Evolutionary conservation across 2,113 vertebrate genomes (phyloP), one percentile per base, ranked within the genome.

Genomic region (Salvelinus alpinus): DNA sequence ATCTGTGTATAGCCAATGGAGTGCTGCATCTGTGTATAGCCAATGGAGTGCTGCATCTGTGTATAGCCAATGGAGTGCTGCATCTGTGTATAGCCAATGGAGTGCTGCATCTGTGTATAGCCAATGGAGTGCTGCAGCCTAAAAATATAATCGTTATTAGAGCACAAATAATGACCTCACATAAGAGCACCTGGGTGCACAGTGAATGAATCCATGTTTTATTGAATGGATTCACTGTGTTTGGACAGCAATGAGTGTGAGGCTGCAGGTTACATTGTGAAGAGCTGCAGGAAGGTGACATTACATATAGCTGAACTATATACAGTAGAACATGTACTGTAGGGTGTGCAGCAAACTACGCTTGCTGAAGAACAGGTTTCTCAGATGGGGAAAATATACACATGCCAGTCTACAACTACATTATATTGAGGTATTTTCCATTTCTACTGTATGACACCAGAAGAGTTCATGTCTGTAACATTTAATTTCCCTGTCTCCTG

Each of bases 391-490:
- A 38, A 18, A 20, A 68, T 68, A 25, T 9, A 75, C 13, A 12
- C 65, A 38, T 11, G 3, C 11, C 27, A 22, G 59, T 8, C n/a
- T 62, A 7, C 14, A 16, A 6, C 6, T 62, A n/a, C n/a, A 62
- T 4, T 7, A 66, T 22, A 31, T 20, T 47, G 67, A 66, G 64
- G 6, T 5, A 68, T 68, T 68, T 70, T 29, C 51, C 20, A 75
- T 72, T 59, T 62, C 59, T 84, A 77, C 80, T 90, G 79, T 81
- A 68, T 24, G 11, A 48, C 22, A 70, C 44, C 68, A 47, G 22
- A n/a, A 4, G 71, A 78, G 85, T 87, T 89, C 85, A 87, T 73
- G 59, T 57, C 54, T 57, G 54, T 20, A 57, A 80, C 71, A 84
- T 87, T 83, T 79, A 70, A 84, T 48, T 78, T 75, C 74, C 85